Conservation (phyloP, 1,140 invertebrate genomes). For the Procambarus virginalis region DNA sequence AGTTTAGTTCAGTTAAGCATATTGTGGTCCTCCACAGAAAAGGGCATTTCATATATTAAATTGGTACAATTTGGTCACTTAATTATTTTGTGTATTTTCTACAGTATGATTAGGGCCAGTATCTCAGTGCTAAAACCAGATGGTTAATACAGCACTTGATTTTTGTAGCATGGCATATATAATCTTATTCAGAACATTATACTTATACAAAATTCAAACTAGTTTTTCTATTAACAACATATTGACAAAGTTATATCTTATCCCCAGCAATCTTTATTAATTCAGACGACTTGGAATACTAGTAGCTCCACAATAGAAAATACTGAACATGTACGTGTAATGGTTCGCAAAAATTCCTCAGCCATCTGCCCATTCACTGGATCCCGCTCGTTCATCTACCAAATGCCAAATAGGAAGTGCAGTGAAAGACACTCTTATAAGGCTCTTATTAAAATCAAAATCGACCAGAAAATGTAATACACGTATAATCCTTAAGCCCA, state of each 20-base stretch:
- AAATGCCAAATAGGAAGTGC: conserved; percentile 1
- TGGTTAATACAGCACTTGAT: too few species aligned
- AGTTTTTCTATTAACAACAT: too few species aligned
- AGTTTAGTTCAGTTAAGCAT: too few species aligned
- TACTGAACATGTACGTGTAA: background rate
- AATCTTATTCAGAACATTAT: too few species aligned
- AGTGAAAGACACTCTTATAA: conserved; percentile 7
- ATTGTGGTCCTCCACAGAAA: too few species aligned
- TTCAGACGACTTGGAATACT: background rate
- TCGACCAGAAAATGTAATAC: conserved; percentile 11
- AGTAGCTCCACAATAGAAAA: conserved; percentile 3
- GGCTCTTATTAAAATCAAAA: conserved; percentile 15
- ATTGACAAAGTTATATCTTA: background rate
- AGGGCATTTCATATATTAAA: too few species aligned
- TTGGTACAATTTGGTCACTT: too few species aligned
- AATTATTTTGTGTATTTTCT: too few species aligned
- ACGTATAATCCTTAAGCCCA: conserved; percentile 34
- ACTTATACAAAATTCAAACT: too few species aligned
- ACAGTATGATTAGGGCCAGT: too few species aligned
- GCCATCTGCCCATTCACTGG: conserved; percentile 39
- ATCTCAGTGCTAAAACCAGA: too few species aligned
- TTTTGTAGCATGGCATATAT: too few species aligned
- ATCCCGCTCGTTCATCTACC: conserved; percentile 34
- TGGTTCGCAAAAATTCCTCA: conserved; percentile 2
- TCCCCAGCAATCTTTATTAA: conserved; percentile 8